Evolutionary conservation across 2,888 invertebrate species (phyloP), one percentile per base, ranked within the genome.

Genomic region (Torymus tubicola): DNA sequence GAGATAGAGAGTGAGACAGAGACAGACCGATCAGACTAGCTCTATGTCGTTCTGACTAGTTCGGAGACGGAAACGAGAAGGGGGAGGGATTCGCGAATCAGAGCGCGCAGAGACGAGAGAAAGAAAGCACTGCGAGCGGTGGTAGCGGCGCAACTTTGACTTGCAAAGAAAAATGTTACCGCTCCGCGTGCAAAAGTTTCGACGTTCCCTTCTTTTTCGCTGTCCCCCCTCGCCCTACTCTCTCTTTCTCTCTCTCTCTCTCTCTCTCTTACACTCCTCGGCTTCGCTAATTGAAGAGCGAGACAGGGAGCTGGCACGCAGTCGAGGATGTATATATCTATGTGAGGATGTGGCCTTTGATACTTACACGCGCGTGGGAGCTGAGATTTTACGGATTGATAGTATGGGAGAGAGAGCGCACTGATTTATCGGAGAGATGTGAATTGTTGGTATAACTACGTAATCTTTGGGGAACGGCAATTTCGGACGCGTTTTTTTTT

Each of bases 21-120:
- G 12, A 64, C 57, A 81, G 80, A 79, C 80, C 63, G 82, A 83
- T 77, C 79, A 77, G 71, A n/a, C 69, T 24, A 53, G 53, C 42
- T 61, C 60, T 61, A 61, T 18, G 31, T 42, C 42, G 42, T 42
- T 42, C 42, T 42, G 42, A 42, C 42, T 42, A 42, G 42, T 42
- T 42, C 16, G 31, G 11, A 42, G n/a, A 24, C 50, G 11, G 57
- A 14, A 24, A 12, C 13, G 61, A 18, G 24, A 13, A 14, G 0
- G 61, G 10, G 24, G 24, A 14, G 24, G 24, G 24, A 61, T 21
- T 21, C 10, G 5, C 13, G 64, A 55, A 73, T 64, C 61, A 55
- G 63, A 73, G 50, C 31, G 16, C 31, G 52, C 42, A 53, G 21
- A 21, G 21, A n/a, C n/a, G 31, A 14, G 14, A 14, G 53, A 64